Evolutionary conservation across 2,113 vertebrate genomes (phyloP).

Genomic region (Anser brachyrhynchus): DNA sequence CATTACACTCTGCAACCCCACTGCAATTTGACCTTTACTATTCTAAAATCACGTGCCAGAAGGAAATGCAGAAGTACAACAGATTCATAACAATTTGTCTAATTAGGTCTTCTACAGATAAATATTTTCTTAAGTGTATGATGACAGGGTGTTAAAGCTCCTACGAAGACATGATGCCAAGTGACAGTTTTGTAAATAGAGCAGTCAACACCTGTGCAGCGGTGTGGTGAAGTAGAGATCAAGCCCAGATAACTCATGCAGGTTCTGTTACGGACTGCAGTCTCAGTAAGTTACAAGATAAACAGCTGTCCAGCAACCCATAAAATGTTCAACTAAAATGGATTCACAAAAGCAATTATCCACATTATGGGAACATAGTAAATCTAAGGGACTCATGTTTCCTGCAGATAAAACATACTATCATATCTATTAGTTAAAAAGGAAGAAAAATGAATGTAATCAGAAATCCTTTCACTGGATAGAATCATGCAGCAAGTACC

Average conservation of each 20-base stretch:
- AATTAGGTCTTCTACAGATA: not conserved
- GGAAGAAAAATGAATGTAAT: not conserved
- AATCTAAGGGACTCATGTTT: not conserved
- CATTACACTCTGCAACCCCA: too few species aligned
- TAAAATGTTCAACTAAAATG: not conserved
- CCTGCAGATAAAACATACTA: not conserved
- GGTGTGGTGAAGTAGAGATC: not conserved
- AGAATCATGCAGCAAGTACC: not conserved
- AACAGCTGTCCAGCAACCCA: slow-evolving; percentile 10
- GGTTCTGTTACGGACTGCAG: not conserved
- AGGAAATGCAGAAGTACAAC: not conserved
- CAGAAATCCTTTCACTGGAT: not conserved
- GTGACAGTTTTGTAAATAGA: not conserved
- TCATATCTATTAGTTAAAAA: not conserved
- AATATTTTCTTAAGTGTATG: not conserved
- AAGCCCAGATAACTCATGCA: not conserved
- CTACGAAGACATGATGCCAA: not conserved
- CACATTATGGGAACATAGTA: not conserved
- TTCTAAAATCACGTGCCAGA: not conserved
- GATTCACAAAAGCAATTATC: not conserved
- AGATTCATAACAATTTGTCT: not conserved
- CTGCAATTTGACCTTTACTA: not conserved
- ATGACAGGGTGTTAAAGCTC: not conserved
- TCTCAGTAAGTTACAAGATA: not conserved
- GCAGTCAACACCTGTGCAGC: not conserved